Evolutionary conservation across 2,113 vertebrate species (phyloP).

Genomic region (Ceratotherium simum): DNA sequence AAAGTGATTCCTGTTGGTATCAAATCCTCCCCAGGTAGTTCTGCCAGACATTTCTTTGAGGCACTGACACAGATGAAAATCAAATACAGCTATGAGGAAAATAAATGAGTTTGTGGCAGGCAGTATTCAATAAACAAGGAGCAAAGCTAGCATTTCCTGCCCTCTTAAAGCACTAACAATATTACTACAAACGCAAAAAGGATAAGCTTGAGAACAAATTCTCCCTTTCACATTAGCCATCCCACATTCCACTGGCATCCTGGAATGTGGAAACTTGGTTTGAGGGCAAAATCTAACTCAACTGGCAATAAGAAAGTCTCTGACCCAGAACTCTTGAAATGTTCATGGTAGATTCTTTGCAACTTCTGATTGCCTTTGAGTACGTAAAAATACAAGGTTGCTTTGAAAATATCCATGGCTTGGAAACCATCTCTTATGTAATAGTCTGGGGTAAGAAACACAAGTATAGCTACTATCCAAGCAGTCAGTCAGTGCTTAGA

Average conservation of each 20-base stretch:
- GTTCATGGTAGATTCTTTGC: background rate
- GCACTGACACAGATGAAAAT: conserved; percentile 61
- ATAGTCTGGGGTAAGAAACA: background rate
- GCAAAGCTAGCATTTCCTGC: conserved; percentile 19
- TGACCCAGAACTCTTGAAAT: background rate
- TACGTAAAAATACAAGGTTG: conserved; percentile 8
- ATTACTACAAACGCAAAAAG: conserved; percentile 37
- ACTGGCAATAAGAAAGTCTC: background rate
- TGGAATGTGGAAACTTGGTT: conserved; percentile 13
- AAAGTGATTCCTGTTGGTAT: conserved; percentile 48
- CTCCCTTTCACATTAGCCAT: background rate
- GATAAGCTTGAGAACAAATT: conserved; percentile 29
- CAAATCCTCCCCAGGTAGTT: conserved; percentile 43
- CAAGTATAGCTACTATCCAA: background rate
- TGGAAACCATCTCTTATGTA: background rate
- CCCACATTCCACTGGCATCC: background rate
- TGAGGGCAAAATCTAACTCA: conserved; percentile 13
- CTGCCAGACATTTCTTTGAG: conserved; percentile 49
- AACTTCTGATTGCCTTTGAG: background rate
- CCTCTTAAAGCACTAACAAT: conserved; percentile 46
- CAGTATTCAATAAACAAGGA: conserved; percentile 57
- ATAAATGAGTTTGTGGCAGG: conserved; percentile 60
- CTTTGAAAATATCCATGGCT: background rate
- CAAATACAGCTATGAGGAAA: conserved; percentile 65
- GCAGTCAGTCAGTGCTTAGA: too few relatives aligned